phyloP scores from a whole-genome alignment of 2,113 vertebrate species.

The Xenotilapia longispinis region DNA sequence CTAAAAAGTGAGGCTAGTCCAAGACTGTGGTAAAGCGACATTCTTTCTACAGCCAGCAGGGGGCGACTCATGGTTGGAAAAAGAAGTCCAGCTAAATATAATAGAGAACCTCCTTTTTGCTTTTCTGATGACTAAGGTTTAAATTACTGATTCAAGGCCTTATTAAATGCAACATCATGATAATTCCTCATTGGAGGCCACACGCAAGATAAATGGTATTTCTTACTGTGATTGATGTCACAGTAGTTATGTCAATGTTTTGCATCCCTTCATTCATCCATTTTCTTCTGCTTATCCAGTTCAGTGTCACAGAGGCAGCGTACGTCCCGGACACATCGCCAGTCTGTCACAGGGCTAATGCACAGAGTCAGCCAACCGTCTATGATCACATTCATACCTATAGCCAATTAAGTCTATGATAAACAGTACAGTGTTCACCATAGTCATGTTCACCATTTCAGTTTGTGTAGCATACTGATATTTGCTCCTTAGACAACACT shows the following conservation, averaged over 20 bases:
- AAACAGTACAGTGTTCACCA: neutral
- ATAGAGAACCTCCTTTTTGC: neutral
- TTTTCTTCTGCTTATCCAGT: neutral
- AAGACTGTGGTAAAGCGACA: neutral
- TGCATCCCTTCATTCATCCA: neutral
- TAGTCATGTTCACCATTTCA: neutral
- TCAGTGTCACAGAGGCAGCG: neutral
- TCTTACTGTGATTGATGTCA: neutral
- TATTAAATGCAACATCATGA: neutral
- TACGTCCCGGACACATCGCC: neutral
- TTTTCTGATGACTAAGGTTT: neutral
- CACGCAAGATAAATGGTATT: neutral
- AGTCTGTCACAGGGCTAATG: neutral
- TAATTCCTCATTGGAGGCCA: neutral
- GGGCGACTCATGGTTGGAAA: neutral
- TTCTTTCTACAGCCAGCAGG: neutral
- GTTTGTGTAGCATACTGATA: neutral
- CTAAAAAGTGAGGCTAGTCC: neutral
- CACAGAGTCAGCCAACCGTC: neutral
- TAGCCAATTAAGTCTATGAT: neutral
- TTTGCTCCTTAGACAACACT: neutral
- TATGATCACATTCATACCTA: neutral
- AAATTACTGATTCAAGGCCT: neutral
- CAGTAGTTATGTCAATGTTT: neutral
- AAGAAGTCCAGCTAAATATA: neutral